These are phyloP conservation scores for Propithecus perrieri DNA, from an alignment of 2,797 vertebrate genomes.

Conservation along the genomic window DNA sequence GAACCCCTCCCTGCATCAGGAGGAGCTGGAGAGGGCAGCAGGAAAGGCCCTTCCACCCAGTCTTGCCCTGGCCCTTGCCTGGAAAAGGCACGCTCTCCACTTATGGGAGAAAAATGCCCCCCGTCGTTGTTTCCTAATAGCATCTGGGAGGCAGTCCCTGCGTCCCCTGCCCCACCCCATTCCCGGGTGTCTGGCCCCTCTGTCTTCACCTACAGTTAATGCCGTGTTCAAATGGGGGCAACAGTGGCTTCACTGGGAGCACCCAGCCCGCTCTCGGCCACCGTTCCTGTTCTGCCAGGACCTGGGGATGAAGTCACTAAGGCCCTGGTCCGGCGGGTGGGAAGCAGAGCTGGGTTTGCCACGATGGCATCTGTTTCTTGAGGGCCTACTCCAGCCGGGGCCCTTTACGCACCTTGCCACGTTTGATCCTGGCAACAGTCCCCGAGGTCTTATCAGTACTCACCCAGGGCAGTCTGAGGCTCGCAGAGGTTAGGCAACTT, in stretches of 20 bases:
- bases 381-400: not conserved
- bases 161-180: no score
- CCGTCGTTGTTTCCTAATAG: rapidly evolving
- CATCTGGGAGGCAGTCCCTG: not conserved
- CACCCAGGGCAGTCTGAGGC: not conserved
- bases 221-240: not conserved
- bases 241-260: not conserved
- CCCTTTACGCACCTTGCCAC: not conserved
- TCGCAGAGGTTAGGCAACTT: not conserved
- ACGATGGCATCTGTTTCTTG: not conserved
- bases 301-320: not conserved
- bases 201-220: no score
- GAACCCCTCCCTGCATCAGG: not conserved
- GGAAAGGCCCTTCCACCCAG: not conserved
- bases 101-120: not conserved
- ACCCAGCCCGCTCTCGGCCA: no score
- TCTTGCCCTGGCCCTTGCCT: not conserved
- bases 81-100: not conserved
- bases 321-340: not conserved
- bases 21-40: not conserved
- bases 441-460: not conserved
- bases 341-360: not conserved
- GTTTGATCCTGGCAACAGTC: not conserved
- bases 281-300: not conserved
- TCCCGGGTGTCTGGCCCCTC: not conserved